Base-by-base conservation (phyloP, 92 coral and sea anemone species). In the Epizoanthus fatuus region DNA sequence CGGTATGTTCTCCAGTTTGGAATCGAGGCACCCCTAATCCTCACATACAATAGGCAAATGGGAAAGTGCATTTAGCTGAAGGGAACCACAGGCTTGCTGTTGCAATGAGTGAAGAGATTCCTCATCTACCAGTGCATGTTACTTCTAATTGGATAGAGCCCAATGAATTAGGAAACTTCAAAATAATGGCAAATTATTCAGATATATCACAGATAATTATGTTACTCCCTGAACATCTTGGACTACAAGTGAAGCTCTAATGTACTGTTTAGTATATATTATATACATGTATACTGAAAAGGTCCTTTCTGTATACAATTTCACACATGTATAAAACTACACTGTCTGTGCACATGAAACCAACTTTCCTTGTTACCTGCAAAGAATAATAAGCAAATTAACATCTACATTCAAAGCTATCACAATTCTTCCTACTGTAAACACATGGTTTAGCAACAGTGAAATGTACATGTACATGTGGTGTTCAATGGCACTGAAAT, bases 1-100 rank as follows among this genome's bases (percentile, higher is more conserved):
- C 80, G 81, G 17, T 66, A 74, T 62, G 83, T 84, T 20, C 72
- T 84, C 8, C 74, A 72, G 49, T 74, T 58, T 74, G 83, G 88
- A 54, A 72, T 74, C 40, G 88, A 74, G 17, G 45, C 82, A 62
- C 88, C 88, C n/a, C 60, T 84, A 4, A 62, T 74, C 42, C 58
- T 84, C 2, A 59, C 73, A 16, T 75, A 60, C 51, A 84, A 84
- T 72, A 45, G 3, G 13, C 20, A 7, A 84, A 62, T 22, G 81
- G 88, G 4, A 74, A 84, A 39, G 82, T 35, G 35, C 74, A 75
- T n/a, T 9, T 80, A 16, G 57, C 68, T 0, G 87, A 83, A 39
- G 87, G 87, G 40, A 83, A 83, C 56, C 89, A 85, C 72, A 53
- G 89, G 72, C 83, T 75, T 45, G 55, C 86, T 40, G 44, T 82